Percentiles rank a stretch among this genome's conserved stretches.
phyloP scores from a whole-genome alignment of 1,140 invertebrate genomes.

The Saccostrea echinata region DNA sequence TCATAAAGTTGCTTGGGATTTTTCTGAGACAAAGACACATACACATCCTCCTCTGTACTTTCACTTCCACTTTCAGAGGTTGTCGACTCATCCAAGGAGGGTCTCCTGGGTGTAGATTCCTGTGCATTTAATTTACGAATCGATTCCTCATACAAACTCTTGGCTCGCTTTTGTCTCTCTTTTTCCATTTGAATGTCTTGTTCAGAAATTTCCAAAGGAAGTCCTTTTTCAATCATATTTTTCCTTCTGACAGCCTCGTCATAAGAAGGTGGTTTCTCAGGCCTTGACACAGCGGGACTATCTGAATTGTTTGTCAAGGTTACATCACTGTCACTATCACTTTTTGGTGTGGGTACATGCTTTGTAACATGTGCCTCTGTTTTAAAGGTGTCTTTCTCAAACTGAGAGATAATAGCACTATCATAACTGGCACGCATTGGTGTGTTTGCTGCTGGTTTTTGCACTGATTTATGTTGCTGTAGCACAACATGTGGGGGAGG shows the following conservation, averaged over 20 bases:
- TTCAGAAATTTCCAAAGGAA: constrained; percentile 68
- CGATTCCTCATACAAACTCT: constrained; percentile 80
- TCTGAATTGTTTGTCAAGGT: constrained; percentile 51
- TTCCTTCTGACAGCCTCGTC: constrained; percentile 73
- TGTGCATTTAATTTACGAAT: constrained; percentile 74
- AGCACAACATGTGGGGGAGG: constrained; percentile 65
- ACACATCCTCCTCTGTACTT: constrained; percentile 57
- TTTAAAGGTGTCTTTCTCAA: constrained; percentile 41
- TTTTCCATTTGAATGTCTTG: constrained; percentile 76
- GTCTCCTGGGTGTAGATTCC: constrained; percentile 51
- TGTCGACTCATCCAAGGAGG: neutral
- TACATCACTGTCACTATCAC: constrained; percentile 56
- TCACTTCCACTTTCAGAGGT: constrained; percentile 41
- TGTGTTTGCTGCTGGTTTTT: constrained; percentile 47
- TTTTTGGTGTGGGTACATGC: constrained; percentile 41
- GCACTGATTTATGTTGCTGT: constrained; percentile 46
- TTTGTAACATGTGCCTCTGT: constrained; percentile 40
- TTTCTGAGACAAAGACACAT: constrained; percentile 46
- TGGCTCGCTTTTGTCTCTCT: constrained; percentile 76
- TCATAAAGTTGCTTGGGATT: constrained; percentile 64
- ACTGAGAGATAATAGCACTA: constrained; percentile 58
- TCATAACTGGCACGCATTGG: constrained; percentile 64
- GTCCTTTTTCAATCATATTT: constrained; percentile 67
- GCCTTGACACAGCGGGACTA: constrained; percentile 50
- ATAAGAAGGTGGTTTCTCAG: constrained; percentile 74